These are phyloP conservation scores for Amphiprion ocellaris DNA, from an alignment of 2,113 vertebrate genomes.

Conservation along the genomic window DNA sequence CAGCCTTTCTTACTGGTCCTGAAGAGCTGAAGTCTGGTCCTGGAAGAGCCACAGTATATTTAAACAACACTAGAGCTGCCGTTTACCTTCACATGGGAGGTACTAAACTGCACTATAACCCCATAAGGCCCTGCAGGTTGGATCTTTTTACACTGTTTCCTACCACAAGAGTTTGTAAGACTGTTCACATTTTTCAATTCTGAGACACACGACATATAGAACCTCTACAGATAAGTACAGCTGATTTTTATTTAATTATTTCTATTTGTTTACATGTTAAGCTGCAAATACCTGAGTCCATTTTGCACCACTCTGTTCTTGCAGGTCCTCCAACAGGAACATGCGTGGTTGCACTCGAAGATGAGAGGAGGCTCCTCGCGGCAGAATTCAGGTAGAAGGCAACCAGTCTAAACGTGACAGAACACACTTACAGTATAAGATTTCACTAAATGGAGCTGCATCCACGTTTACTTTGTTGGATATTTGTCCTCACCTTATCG, in stretches of 20 bases:
- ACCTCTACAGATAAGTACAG: background rate
- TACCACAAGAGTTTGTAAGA: background rate
- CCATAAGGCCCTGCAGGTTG: no score
- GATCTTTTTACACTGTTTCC: no score
- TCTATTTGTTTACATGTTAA: background rate
- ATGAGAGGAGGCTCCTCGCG: constrained; percentile 93
- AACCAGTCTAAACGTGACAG: constrained; percentile 84
- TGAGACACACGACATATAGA: background rate
- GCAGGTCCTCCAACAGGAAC: constrained; percentile 96
- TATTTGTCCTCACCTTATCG: constrained; percentile 88
- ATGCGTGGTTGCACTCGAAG: constrained; percentile 98
- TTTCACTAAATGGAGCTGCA: no score
- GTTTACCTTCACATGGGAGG: background rate
- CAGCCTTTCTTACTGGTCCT: constrained; percentile 94
- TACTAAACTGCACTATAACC: no score
- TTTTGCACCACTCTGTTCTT: constrained; percentile 98
- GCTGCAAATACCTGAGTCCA: constrained; percentile 87
- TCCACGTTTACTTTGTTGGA: no score
- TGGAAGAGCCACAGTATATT: constrained; percentile 66
- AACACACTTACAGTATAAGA: background rate
- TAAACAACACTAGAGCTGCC: background rate
- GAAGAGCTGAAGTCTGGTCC: constrained; percentile 93
- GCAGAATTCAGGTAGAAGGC: constrained; percentile 97
- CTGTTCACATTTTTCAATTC: background rate
- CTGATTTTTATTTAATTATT: background rate